Conservation (phyloP, 2,113 vertebrate species). For the Cathartes aura region DNA sequence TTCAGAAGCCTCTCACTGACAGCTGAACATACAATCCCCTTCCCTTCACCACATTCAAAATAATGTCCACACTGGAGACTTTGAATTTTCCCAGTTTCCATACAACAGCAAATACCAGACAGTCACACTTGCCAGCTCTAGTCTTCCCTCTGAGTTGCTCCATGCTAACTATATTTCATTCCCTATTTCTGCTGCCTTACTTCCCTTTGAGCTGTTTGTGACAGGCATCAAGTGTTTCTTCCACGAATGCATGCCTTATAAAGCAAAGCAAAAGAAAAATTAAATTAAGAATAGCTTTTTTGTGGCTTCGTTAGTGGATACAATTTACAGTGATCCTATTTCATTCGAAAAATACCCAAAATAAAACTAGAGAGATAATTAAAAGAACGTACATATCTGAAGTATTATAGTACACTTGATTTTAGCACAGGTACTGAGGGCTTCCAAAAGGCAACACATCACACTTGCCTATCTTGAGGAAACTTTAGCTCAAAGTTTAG, state of each 20-base stretch:
- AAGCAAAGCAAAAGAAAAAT: neutral
- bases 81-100: neutral
- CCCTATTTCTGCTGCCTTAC: neutral
- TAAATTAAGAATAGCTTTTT: neutral
- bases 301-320: neutral
- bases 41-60: neutral
- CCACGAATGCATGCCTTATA: neutral
- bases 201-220: neutral
- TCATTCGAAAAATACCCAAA: neutral
- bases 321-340: neutral
- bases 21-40: neutral
- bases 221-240: neutral
- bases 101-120: neutral
- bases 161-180: neutral
- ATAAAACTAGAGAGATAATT: neutral
- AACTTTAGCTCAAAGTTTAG: neutral
- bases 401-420: neutral
- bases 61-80: neutral
- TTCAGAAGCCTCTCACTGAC: neutral
- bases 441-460: neutral
- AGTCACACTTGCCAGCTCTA: neutral
- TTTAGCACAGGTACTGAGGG: neutral
- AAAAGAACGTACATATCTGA: neutral
- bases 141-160: neutral
- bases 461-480: neutral